Percentiles rank a stretch among this genome's conserved stretches.
Evolutionary conservation across 2,113 vertebrate species (phyloP).

Genomic region (Erinaceus europaeus): DNA sequence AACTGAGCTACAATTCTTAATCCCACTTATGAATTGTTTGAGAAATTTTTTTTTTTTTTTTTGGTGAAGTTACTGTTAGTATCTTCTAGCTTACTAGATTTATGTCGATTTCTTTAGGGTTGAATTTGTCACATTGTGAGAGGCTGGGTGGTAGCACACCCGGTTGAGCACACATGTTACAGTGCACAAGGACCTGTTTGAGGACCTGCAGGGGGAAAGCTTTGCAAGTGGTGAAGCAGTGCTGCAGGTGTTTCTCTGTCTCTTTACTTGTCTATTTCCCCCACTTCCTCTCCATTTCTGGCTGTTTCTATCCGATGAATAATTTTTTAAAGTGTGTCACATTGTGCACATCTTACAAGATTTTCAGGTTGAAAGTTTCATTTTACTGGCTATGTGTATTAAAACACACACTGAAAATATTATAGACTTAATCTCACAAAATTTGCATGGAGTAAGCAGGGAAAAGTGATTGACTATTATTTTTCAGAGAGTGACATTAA

Average conservation of each 20-base stretch:
- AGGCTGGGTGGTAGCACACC: no score
- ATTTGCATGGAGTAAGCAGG: no score
- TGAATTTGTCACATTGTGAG: conserved; percentile 11
- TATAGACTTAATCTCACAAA: background rate
- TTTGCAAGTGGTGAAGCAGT: no score
- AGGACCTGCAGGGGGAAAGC: no score
- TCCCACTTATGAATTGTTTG: background rate
- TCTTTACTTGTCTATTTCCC: no score
- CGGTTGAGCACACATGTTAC: no score
- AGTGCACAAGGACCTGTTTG: no score
- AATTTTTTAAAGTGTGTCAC: background rate
- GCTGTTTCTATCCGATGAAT: no score
- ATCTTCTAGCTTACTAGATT: background rate
- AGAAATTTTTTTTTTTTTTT: background rate
- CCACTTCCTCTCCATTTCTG: no score
- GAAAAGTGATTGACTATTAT: background rate
- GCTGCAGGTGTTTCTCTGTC: no score
- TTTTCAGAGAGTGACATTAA: background rate
- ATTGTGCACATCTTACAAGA: background rate
- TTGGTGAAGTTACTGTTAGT: background rate
- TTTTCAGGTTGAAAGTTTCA: background rate
- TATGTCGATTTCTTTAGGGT: background rate
- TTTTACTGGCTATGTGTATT: background rate
- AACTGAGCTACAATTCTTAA: background rate
- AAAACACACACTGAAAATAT: background rate